Percentiles rank a stretch among this genome's conserved stretches.
Conservation (phyloP, 2,888 invertebrate species). For the Zhuqinia jingwanae region DNA sequence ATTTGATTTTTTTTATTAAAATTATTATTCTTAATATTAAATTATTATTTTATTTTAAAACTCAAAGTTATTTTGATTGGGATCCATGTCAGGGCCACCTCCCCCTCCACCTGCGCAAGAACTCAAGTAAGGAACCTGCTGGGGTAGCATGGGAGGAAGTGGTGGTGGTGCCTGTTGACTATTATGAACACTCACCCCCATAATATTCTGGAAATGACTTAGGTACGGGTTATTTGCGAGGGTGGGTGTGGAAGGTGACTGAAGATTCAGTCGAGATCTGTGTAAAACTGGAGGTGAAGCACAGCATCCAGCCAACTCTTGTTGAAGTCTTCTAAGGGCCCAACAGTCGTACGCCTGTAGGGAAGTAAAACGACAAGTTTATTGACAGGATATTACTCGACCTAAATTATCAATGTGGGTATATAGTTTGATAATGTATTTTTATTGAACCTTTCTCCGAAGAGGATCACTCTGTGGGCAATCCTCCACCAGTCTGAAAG, state of each 20-base stretch:
- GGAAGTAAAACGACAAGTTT: constrained; percentile 7
- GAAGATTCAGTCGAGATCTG: constrained; percentile 76
- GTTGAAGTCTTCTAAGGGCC: constrained; percentile 78
- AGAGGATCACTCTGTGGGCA: constrained; percentile 79
- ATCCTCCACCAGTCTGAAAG: constrained; percentile 73
- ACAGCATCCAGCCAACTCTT: constrained; percentile 79
- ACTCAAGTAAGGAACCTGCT: constrained; percentile 56
- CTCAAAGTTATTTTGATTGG: constrained; percentile 63
- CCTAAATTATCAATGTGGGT: neutral
- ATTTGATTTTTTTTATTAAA: neutral
- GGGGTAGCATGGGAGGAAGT: constrained; percentile 45
- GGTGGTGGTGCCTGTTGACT: neutral
- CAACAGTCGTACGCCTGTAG: constrained; percentile 79
- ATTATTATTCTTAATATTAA: neutral
- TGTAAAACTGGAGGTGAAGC: constrained; percentile 79
- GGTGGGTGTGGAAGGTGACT: constrained; percentile 74
- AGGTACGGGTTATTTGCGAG: constrained; percentile 67
- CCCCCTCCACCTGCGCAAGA: constrained; percentile 11
- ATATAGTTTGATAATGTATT: neutral
- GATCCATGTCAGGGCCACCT: constrained; percentile 20
- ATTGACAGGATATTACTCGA: neutral
- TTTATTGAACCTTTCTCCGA: constrained; percentile 75
- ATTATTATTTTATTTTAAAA: constrained; percentile 43
- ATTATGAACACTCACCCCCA: neutral
- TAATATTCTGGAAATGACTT: constrained; percentile 59